Base-by-base conservation (phyloP, 2,797 vertebrate species). In the Falco rusticolus region DNA sequence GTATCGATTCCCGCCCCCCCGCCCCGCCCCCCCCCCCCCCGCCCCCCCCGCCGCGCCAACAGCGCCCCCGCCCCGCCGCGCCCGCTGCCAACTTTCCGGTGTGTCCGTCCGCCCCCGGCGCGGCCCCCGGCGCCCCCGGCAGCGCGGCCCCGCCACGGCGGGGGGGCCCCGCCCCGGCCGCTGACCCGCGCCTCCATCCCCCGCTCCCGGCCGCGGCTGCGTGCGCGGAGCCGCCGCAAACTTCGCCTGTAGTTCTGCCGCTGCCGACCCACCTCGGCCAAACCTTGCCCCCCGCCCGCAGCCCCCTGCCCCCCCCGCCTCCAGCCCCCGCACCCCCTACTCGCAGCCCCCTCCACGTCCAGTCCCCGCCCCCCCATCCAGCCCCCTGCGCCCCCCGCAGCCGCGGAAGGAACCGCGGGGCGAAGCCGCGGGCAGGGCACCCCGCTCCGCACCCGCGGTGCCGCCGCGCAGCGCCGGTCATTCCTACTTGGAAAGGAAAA, bases 401-500 rank as follows among this genome's bases (percentile, higher is more conserved):
- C 56, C 92, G 80, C 94, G 34, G 89, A 92, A 92, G 97, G 87
- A 91, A 94, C 89, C 94, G 64, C 37, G 93, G 88, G 81, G 89
- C 93, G 95, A 90, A 92, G 95, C 96, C 95, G 81, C 80, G 53
- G 68, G 41, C 41, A 41, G 41, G 41, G 41, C 41, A 14, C 41
- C 11, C 41, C 14, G 41, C 41, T 41, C 41, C 41, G 37, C 37
- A 10, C 37, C 37, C 37, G 37, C 37, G 39, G 11, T 39, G 39
- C 39, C 39, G 11, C 39, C 11, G 39, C 13, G 41, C 41, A 41
- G 41, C 41, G 41, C 13, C 41, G 41, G 41, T 41, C 41, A 41
- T 97, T 96, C 95, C 86, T 95, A 6, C 95, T 95, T 80, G 63
- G 87, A 95, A 84, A 83, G 94, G 87, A 96, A 97, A 43, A 98